Evolutionary conservation across 2,797 vertebrate genomes (phyloP).

Genomic region (Protosalanx chinensis): DNA sequence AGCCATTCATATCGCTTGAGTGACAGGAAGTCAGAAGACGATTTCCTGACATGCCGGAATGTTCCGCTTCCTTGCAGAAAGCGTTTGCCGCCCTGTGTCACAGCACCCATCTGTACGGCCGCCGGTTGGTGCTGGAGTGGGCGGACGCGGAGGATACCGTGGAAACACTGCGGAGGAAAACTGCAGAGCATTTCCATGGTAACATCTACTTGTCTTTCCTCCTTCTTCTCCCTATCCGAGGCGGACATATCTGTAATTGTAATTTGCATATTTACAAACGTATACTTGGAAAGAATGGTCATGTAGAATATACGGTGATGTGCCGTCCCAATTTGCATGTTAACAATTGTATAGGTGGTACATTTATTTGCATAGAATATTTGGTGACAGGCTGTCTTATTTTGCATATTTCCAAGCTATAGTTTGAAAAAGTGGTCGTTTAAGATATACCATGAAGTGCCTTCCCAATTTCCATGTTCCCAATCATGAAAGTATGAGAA

Average conservation of each 20-base stretch:
- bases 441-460: too few relatives aligned
- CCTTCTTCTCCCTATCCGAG: neutral
- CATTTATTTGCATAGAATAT: too few relatives aligned
- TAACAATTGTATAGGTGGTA: too few relatives aligned
- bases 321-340: too few relatives aligned
- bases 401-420: too few relatives aligned
- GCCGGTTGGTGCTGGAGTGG: slow-evolving; percentile 95
- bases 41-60: neutral
- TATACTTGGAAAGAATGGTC: too few relatives aligned
- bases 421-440: too few relatives aligned
- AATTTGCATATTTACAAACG: too few relatives aligned
- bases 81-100: slow-evolving; percentile 92
- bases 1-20: neutral
- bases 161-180: slow-evolving; percentile 86
- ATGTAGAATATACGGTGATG: too few relatives aligned
- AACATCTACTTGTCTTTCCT: neutral
- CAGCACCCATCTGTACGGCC: slow-evolving; percentile 95
- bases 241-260: neutral
- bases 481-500: too few relatives aligned
- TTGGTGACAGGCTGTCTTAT: too few relatives aligned
- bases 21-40: neutral
- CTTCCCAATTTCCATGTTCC: too few relatives aligned
- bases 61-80: slow-evolving; percentile 71
- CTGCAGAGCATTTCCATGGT: slow-evolving; percentile 91
- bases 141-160: slow-evolving; percentile 87